Base-by-base conservation (phyloP, 2,888 invertebrate species). In the Drosophila crucigera region DNA sequence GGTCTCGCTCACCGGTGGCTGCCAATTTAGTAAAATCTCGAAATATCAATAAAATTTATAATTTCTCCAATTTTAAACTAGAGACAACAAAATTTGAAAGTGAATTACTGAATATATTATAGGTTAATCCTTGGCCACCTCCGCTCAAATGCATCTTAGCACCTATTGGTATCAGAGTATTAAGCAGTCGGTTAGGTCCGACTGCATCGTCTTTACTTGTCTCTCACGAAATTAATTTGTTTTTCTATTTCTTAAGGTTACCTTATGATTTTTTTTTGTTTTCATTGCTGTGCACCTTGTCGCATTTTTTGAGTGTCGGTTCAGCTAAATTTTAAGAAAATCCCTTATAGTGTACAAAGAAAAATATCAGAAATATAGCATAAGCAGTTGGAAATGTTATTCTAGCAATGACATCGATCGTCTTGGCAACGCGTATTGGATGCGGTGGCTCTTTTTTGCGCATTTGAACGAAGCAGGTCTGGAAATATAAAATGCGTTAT, bases 301-400 rank as follows among this genome's bases (percentile, higher is more conserved):
- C 84, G 82, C 78, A 81, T 88, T 84, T 78, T 82, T 78, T 82
- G 63, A 82, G 78, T 80, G 31, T 70, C 54, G 49, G 33, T 53
- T 85, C 30, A 61, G 87, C 85, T 91, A 82, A 82, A 76, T 90
- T 87, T 92, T 93, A 94, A 90, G 94, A 93, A 91, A 96, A 97
- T 94, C 97, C 97, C 94, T 97, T 97, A 95, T 98, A 98, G 95
- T 97, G 97, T 92, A 97, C 97, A 95, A 98, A 98, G 95, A 98
- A 98, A 95, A 98, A 98, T 94, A 97, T 97, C 92, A 98, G 96
- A 95, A 98, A 98, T 93, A 98, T 96, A 93, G 97, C 96, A 94
- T 97, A 98, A 92, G 98, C 97, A 90, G 97, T 96, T 89, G 98
- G 98, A 95, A 98, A 98, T 90, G 97, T 97, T 94, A 98, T 97